Evolutionary conservation across 2,888 invertebrate species (phyloP).

Genomic region (Choreutis nemorana): DNA sequence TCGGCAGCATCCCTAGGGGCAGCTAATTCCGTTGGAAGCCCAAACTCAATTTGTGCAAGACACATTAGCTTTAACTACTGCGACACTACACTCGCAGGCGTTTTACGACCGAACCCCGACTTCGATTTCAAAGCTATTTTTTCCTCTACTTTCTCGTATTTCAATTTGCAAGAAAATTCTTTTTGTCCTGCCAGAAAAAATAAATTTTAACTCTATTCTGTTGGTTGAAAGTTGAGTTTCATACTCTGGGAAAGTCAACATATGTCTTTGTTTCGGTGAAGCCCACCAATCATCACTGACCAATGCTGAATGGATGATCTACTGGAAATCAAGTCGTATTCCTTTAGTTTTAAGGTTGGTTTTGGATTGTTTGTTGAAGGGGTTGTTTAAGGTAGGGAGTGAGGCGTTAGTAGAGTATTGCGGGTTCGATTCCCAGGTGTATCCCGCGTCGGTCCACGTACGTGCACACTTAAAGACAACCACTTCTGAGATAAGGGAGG

Average conservation of each 20-base stretch:
- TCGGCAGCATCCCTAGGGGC: conserved; percentile 30
- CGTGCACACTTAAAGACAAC: conserved; percentile 57
- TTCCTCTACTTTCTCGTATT: conserved; percentile 38
- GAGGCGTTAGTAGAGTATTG: conserved; percentile 55
- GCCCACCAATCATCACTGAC: conserved; percentile 52
- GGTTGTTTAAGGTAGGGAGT: conserved; percentile 35
- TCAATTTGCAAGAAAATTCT: conserved; percentile 52
- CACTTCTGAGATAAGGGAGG: conserved; percentile 60
- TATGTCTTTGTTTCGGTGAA: conserved; percentile 20
- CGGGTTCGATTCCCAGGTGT: conserved; percentile 66
- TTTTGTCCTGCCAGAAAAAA: conserved; percentile 15
- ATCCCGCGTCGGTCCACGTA: conserved; percentile 53
- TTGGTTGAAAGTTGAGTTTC: conserved; percentile 15
- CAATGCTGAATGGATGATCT: conserved; percentile 16
- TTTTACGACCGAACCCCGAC: conserved; percentile 42
- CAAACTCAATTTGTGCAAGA: conserved; percentile 60
- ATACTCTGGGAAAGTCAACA: too few species aligned
- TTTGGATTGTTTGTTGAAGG: conserved; percentile 15
- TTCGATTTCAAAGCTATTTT: conserved; percentile 34
- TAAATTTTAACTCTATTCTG: conserved; percentile 7
- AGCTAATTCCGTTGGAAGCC: conserved; percentile 53
- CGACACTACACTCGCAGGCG: conserved; percentile 45
- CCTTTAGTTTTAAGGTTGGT: conserved; percentile 13
- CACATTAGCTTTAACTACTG: conserved; percentile 60
- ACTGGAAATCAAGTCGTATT: conserved; percentile 14